phyloP scores from a whole-genome alignment of 2,888 invertebrate genomes.

The Amiota mariae region DNA sequence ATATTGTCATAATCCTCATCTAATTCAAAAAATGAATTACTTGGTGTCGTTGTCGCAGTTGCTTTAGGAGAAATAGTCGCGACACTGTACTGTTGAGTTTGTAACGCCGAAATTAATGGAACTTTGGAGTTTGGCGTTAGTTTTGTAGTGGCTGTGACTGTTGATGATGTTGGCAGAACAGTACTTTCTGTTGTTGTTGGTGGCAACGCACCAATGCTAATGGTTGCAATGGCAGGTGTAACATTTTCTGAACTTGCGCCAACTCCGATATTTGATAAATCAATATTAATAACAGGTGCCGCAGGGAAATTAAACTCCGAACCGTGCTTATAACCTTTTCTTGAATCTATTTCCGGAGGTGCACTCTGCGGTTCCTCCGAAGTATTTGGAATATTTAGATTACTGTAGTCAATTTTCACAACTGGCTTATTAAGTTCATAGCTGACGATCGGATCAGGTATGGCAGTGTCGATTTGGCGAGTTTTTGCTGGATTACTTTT shows the following conservation, averaged over 20 bases:
- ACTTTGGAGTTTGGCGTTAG: slow-evolving; percentile 46
- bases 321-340: slow-evolving; percentile 35
- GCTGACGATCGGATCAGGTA: slow-evolving; percentile 71
- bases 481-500: background rate
- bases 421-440: slow-evolving; percentile 71
- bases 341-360: slow-evolving; percentile 15
- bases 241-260: slow-evolving; percentile 43
- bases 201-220: slow-evolving; percentile 50
- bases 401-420: slow-evolving; percentile 74
- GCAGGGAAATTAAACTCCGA: slow-evolving; percentile 54
- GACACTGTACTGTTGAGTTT: slow-evolving; percentile 49
- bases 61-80: slow-evolving; percentile 55
- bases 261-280: slow-evolving; percentile 70
- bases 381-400: slow-evolving; percentile 56
- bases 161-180: background rate
- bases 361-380: slow-evolving; percentile 44
- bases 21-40: slow-evolving; percentile 69
- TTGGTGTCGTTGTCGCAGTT: slow-evolving; percentile 48
- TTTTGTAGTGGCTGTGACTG: background rate
- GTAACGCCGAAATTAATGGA: slow-evolving; percentile 41
- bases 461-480: slow-evolving; percentile 56
- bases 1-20: slow-evolving; percentile 74
- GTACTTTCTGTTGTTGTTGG: slow-evolving; percentile 5
- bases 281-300: slow-evolving; percentile 72
- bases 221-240: slow-evolving; percentile 47